phyloP scores from a whole-genome alignment of 2,113 vertebrate species.

The Morone saxatilis region DNA sequence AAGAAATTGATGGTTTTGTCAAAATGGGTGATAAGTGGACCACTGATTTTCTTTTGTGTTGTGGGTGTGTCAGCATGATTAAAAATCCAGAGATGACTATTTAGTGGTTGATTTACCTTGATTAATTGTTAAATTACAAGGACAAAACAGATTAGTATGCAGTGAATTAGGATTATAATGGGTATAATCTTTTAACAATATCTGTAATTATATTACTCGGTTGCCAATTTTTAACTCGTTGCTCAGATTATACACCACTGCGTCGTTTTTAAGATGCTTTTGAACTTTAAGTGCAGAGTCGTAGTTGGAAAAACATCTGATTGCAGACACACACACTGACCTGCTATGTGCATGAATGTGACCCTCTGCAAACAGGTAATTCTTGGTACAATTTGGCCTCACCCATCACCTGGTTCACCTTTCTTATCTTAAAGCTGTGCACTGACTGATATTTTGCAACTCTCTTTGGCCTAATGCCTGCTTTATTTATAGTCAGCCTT shows the following conservation, averaged over 20 bases:
- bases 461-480: constrained; percentile 54
- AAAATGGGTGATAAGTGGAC: constrained; percentile 61
- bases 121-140: background rate
- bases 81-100: background rate
- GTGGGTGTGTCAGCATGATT: background rate
- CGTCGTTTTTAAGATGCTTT: constrained; percentile 5
- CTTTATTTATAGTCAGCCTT: constrained; percentile 63
- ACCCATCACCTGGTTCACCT: constrained; percentile 1
- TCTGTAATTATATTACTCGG: background rate
- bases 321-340: constrained; percentile 4
- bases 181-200: background rate
- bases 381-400: background rate
- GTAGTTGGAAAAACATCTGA: constrained; percentile 14
- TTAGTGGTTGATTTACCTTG: background rate
- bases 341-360: constrained; percentile 1
- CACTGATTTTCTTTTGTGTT: background rate
- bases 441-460: constrained; percentile 37
- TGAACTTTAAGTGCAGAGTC: constrained; percentile 25
- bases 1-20: constrained; percentile 20
- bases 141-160: background rate
- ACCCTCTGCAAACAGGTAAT: constrained; percentile 8
- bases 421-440: constrained; percentile 33
- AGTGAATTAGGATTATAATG: background rate
- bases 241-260: background rate
- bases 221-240: background rate